Evolutionary conservation across 2,888 invertebrate species (phyloP).

Genomic region (Callinectes sapidus): DNA sequence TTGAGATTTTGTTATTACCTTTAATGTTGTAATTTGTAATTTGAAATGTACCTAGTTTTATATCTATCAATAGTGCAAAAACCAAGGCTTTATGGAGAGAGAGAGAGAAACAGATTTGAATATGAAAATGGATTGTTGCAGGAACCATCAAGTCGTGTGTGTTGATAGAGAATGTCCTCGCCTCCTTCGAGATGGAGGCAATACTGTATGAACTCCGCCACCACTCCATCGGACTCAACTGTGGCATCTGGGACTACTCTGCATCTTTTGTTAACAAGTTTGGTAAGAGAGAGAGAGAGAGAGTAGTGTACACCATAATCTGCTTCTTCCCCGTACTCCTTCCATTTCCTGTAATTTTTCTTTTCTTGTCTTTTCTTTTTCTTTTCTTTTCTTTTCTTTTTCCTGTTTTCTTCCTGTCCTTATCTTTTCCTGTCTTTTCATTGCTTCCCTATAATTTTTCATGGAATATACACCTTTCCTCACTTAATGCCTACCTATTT

Average conservation of each 20-base stretch:
- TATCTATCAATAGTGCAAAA: not conserved
- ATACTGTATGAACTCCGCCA: conserved; percentile 82
- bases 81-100: not conserved
- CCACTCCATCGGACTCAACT: conserved; percentile 84
- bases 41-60: too few relatives aligned
- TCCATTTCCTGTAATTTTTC: not conserved
- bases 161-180: conserved; percentile 83
- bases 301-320: too few relatives aligned
- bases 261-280: conserved; percentile 83
- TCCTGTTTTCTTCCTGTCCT: too few relatives aligned
- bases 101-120: not conserved
- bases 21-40: not conserved
- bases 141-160: conserved; percentile 84
- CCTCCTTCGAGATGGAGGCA: conserved; percentile 83
- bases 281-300: conserved; percentile 76
- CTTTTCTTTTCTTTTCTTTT: too few relatives aligned
- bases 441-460: not conserved
- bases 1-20: too few relatives aligned
- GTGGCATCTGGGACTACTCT: conserved; percentile 86
- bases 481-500: not conserved
- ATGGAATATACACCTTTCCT: too few relatives aligned
- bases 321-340: too few relatives aligned
- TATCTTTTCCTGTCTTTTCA: not conserved
- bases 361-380: too few relatives aligned
- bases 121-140: not conserved